Percentiles rank a stretch among this genome's conserved stretches.
Conservation (phyloP, 64 coral and sea anemone species). For the Montipora sp. region DNA sequence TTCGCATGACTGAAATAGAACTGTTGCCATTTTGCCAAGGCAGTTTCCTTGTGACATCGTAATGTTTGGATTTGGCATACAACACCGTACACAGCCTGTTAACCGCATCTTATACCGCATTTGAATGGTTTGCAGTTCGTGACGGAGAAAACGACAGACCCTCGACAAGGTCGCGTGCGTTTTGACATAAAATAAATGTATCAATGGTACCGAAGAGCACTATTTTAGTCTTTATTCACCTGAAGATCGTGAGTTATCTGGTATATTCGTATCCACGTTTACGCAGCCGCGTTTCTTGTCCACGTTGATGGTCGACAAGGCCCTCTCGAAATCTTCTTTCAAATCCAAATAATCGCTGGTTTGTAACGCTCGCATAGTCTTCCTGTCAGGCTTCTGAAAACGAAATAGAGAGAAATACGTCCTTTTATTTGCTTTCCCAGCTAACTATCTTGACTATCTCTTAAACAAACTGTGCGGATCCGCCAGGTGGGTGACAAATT, state of each 20-base stretch:
- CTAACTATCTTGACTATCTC: neutral
- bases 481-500: neutral
- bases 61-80: too few species aligned
- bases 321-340: conserved; percentile 70
- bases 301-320: neutral
- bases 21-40: too few species aligned
- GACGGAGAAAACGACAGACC: neutral
- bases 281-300: neutral
- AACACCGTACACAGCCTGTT: too few species aligned
- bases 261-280: neutral
- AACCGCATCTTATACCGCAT: too few species aligned
- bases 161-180: too few species aligned
- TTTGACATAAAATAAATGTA: too few species aligned
- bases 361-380: conserved; percentile 53
- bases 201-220: too few species aligned
- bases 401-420: neutral
- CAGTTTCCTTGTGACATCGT: too few species aligned
- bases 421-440: neutral
- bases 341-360: conserved; percentile 64
- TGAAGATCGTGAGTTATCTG: neutral
- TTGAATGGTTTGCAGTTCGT: neutral
- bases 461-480: neutral
- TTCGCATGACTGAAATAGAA: too few species aligned
- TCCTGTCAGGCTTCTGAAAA: conserved; percentile 60
- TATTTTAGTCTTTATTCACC: neutral